These are phyloP conservation scores for Synanthedon vespiformis DNA, from an alignment of 2,888 invertebrate species.

Conservation along the genomic window DNA sequence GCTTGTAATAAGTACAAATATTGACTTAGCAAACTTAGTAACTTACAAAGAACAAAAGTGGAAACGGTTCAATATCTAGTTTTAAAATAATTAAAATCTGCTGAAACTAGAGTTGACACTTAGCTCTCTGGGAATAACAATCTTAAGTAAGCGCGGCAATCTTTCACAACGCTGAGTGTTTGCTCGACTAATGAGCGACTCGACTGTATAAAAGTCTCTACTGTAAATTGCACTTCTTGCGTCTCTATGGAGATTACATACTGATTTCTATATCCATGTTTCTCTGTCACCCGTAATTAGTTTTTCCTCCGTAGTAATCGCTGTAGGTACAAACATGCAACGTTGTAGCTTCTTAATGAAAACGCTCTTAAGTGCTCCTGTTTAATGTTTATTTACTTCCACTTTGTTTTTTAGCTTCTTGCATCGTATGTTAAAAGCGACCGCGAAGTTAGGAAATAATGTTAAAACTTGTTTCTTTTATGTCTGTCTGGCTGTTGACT, in stretches of 20 bases:
- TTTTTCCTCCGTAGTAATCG: constrained; percentile 55
- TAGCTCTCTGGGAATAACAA: no score
- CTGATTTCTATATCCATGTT: neutral
- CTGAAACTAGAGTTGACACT: no score
- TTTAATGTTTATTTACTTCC: constrained; percentile 61
- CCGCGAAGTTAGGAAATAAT: constrained; percentile 2
- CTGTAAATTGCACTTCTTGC: constrained; percentile 1
- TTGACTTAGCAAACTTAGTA: no score
- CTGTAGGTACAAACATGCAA: constrained; percentile 54
- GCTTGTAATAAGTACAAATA: no score
- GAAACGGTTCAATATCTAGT: neutral
- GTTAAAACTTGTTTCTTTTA: neutral
- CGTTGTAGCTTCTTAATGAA: constrained; percentile 59
- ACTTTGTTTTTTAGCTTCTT: constrained; percentile 46
- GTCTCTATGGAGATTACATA: constrained; percentile 1
- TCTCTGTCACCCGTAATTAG: constrained; percentile 53
- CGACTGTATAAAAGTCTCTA: neutral
- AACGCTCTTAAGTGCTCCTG: constrained; percentile 56
- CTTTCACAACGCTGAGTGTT: neutral
- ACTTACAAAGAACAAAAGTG: neutral
- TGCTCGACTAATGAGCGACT: neutral
- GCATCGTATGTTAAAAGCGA: constrained; percentile 33
- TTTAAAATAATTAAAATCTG: neutral
- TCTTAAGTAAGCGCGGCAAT: neutral
- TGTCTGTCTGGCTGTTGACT: neutral